Evolutionary conservation across 2,797 vertebrate species (phyloP).

Genomic region (Parambassis ranga): DNA sequence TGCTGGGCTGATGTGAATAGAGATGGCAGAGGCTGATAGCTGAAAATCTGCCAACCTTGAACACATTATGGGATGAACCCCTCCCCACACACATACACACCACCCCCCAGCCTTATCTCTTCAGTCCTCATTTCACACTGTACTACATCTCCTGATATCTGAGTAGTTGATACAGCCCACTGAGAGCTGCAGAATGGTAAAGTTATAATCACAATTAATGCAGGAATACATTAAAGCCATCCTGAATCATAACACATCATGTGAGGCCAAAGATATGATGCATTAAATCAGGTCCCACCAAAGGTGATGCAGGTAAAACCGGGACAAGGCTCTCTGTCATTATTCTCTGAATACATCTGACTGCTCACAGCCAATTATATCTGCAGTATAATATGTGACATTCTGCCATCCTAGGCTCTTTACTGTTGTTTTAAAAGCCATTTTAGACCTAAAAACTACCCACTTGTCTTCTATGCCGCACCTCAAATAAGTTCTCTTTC

Average conservation of each 20-base stretch:
- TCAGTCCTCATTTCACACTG: neutral
- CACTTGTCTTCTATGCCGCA: constrained; percentile 4
- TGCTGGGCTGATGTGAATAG: constrained; percentile 1
- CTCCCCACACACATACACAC: neutral
- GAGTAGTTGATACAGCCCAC: constrained; percentile 44
- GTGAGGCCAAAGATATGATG: constrained; percentile 15
- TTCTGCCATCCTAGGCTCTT: constrained; percentile 21
- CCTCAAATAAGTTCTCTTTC: constrained; percentile 35
- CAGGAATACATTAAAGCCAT: constrained; percentile 54
- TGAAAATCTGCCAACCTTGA: constrained; percentile 31
- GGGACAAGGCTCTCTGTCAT: neutral
- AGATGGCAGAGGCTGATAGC: constrained; percentile 19
- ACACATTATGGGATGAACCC: neutral
- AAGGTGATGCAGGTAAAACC: constrained; percentile 21
- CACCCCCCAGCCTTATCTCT: neutral
- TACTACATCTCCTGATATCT: constrained; percentile 29
- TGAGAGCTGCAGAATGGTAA: constrained; percentile 59
- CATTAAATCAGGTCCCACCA: constrained; percentile 11
- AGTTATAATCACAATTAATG: constrained; percentile 66
- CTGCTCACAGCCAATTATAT: constrained; percentile 10
- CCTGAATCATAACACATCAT: constrained; percentile 48
- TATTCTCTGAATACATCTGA: constrained; percentile 12
- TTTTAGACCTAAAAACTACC: constrained; percentile 23
- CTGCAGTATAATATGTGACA: constrained; percentile 11
- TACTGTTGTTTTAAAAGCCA: constrained; percentile 25